Conservation (phyloP, 2,113 vertebrate species). For the Cyprinodon tularosa region DNA sequence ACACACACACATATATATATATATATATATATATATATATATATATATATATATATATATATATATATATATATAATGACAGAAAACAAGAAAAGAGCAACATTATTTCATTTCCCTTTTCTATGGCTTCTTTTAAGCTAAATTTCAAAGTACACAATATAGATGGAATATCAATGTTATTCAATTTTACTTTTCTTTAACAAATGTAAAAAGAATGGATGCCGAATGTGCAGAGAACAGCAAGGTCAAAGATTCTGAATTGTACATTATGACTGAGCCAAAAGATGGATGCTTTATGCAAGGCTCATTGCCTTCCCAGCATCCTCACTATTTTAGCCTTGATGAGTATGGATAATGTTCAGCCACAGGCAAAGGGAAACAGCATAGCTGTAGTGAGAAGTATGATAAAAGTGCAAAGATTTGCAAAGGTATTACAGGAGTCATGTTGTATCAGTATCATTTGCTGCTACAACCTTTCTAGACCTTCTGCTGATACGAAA, state of each 20-base stretch:
- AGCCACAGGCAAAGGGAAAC: background rate
- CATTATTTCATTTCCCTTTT: background rate
- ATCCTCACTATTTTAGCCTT: constrained; percentile 3
- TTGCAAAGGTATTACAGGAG: constrained; percentile 2
- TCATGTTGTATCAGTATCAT: background rate
- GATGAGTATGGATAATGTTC: background rate
- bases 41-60: too few relatives aligned
- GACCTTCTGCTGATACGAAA: background rate
- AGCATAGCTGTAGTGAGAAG: background rate
- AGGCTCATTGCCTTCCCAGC: constrained; percentile 19
- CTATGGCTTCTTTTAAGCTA: background rate
- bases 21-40: too few relatives aligned
- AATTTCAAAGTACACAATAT: constrained; percentile 10
- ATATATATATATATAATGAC: too few relatives aligned
- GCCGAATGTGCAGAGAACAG: background rate
- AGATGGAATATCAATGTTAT: background rate
- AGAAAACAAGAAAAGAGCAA: background rate
- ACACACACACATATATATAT: too few relatives aligned
- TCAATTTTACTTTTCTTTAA: background rate
- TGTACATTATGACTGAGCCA: background rate
- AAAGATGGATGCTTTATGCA: constrained; percentile 28
- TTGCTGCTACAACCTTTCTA: background rate
- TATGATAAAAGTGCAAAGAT: background rate
- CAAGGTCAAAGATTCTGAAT: background rate
- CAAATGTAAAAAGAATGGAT: constrained; percentile 4